Evolutionary conservation across 2,797 vertebrate genomes (phyloP).

Genomic region (Carcharodon carcharias): DNA sequence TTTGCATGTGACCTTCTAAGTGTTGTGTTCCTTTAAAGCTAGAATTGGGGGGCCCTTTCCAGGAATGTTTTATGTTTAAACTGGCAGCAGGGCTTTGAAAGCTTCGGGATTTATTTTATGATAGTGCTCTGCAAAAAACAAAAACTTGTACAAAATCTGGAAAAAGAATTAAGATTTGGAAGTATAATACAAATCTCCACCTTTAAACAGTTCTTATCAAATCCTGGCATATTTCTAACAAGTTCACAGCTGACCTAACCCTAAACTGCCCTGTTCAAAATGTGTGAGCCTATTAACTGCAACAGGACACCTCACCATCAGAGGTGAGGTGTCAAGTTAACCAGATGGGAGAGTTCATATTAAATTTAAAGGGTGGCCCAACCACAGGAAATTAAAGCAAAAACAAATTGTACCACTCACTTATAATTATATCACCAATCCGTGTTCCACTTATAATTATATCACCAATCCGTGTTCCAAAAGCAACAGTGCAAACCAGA

Average conservation of each 20-base stretch:
- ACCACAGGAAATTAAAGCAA: neutral
- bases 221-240: no score
- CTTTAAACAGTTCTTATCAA: neutral
- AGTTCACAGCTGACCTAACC: neutral
- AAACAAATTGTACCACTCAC: neutral
- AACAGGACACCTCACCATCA: neutral
- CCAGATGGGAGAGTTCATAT: neutral
- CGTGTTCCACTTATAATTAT: neutral
- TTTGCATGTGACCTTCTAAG: neutral
- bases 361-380: conserved; percentile 1
- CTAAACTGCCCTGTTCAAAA: neutral
- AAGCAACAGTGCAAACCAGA: neutral
- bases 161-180: neutral
- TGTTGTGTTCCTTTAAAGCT: neutral
- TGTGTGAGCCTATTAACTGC: neutral
- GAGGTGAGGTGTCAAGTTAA: neutral
- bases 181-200: neutral
- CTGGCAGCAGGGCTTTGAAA: neutral
- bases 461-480: neutral
- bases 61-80: neutral
- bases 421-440: neutral
- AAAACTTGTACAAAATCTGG: neutral
- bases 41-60: neutral
- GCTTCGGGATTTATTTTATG: neutral
- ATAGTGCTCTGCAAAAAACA: neutral